phyloP scores from a whole-genome alignment of 2,888 invertebrate species.

The Panopea generosa region DNA sequence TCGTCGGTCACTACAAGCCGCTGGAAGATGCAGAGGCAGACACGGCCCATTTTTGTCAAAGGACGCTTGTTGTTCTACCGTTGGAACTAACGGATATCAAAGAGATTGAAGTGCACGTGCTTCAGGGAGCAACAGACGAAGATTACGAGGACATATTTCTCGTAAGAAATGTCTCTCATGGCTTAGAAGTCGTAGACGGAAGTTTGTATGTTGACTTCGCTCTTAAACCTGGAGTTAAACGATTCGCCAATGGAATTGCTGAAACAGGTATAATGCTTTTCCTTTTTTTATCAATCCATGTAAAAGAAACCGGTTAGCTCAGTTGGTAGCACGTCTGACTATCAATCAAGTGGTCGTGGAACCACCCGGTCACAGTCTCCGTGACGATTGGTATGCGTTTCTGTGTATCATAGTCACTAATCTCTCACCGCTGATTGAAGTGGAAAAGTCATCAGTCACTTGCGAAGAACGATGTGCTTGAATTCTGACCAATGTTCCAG shows the following conservation, averaged over 20 bases:
- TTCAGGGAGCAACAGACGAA: slow-evolving; percentile 22
- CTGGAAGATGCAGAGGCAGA: slow-evolving; percentile 11
- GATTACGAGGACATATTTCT: slow-evolving; percentile 35
- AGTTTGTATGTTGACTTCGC: slow-evolving; percentile 41
- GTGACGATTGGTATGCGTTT: too few relatives aligned
- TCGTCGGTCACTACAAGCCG: slow-evolving; percentile 53
- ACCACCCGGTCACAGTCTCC: too few relatives aligned
- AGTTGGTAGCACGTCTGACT: too few relatives aligned
- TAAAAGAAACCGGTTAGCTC: too few relatives aligned
- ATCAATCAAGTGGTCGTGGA: too few relatives aligned
- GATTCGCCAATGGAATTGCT: neutral
- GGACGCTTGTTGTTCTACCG: slow-evolving; percentile 47
- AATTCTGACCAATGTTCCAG: too few relatives aligned
- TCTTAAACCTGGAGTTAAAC: slow-evolving; percentile 19
- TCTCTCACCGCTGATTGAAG: too few relatives aligned
- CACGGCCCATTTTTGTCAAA: slow-evolving; percentile 10
- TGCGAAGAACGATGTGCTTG: too few relatives aligned
- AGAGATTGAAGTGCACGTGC: slow-evolving; percentile 43
- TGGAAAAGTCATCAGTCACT: too few relatives aligned
- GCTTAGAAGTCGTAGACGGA: slow-evolving; percentile 28
- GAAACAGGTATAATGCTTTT: too few relatives aligned
- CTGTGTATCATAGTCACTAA: too few relatives aligned
- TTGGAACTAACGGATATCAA: slow-evolving; percentile 34
- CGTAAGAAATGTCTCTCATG: slow-evolving; percentile 30
- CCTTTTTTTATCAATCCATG: too few relatives aligned